Percentiles rank a stretch among this genome's conserved stretches.
Conservation (phyloP, 2,113 vertebrate species). For the Myiozetetes cayanensis region DNA sequence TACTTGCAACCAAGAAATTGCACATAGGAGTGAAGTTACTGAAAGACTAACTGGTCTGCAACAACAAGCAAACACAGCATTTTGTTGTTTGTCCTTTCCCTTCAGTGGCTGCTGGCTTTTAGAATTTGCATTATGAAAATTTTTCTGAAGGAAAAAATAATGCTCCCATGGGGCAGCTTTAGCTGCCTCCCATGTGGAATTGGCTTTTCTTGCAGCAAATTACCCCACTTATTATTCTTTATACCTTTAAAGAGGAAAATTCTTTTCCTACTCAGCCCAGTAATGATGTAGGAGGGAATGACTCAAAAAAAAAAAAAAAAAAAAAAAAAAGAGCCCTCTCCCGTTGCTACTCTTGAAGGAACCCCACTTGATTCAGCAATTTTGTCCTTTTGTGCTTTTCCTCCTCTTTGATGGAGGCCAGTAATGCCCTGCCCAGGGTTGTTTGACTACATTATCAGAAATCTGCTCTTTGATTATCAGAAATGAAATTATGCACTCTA, state of each 20-base stretch:
- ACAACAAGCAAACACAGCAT: neutral
- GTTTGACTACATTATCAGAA: neutral
- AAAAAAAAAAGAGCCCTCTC: neutral
- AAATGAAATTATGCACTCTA: accelerated
- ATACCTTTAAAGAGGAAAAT: neutral
- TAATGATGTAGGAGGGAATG: neutral
- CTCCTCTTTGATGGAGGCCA: neutral
- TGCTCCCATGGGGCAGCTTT: neutral
- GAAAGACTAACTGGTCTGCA: neutral
- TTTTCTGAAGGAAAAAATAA: neutral
- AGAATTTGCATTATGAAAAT: neutral
- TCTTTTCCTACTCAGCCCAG: neutral
- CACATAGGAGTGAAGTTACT: neutral
- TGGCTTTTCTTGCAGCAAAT: neutral
- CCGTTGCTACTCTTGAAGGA: neutral
- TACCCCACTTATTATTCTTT: neutral
- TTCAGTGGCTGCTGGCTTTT: neutral
- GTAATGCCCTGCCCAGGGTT: neutral
- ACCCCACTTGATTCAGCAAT: neutral
- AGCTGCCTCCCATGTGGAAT: neutral
- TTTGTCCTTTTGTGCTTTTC: neutral
- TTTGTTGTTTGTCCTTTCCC: neutral
- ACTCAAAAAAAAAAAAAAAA: neutral
- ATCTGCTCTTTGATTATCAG: neutral
- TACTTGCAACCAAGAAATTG: neutral